Evolutionary conservation across 2,888 invertebrate genomes (phyloP).

Genomic region (Eustalomyia histrio): DNA sequence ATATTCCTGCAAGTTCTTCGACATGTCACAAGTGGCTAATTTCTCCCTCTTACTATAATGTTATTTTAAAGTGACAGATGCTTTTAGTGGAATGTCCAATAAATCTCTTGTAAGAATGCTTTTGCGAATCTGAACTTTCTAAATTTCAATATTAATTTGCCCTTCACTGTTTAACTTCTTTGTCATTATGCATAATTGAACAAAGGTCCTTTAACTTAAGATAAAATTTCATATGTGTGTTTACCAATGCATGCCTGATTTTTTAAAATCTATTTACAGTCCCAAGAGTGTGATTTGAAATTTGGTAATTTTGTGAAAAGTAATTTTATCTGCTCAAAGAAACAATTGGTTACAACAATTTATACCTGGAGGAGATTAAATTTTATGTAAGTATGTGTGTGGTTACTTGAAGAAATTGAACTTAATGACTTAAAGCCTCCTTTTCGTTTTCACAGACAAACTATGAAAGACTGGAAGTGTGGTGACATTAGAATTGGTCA

Average conservation of each 20-base stretch:
- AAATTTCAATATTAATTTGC: too few relatives aligned
- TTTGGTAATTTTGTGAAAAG: constrained; percentile 52
- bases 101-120: too few relatives aligned
- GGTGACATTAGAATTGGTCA: constrained; percentile 10
- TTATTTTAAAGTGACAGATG: too few relatives aligned
- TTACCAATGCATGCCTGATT: not conserved
- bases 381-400: not conserved
- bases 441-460: not conserved
- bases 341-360: constrained; percentile 16
- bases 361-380: not conserved
- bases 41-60: too few relatives aligned
- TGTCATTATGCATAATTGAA: constrained; percentile 24
- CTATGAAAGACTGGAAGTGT: not conserved
- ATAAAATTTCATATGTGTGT: constrained; percentile 1
- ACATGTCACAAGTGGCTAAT: too few relatives aligned
- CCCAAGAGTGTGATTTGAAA: constrained; percentile 48
- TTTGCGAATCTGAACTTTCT: too few relatives aligned
- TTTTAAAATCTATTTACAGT: constrained; percentile 19
- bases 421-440: constrained; percentile 30
- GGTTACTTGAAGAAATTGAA: constrained; percentile 9
- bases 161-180: not conserved
- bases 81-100: too few relatives aligned
- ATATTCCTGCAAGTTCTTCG: too few relatives aligned
- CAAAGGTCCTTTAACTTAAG: constrained; percentile 2
- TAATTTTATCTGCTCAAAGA: constrained; percentile 41